Conservation (phyloP, 2,888 invertebrate genomes). For the Apamea sordens region DNA sequence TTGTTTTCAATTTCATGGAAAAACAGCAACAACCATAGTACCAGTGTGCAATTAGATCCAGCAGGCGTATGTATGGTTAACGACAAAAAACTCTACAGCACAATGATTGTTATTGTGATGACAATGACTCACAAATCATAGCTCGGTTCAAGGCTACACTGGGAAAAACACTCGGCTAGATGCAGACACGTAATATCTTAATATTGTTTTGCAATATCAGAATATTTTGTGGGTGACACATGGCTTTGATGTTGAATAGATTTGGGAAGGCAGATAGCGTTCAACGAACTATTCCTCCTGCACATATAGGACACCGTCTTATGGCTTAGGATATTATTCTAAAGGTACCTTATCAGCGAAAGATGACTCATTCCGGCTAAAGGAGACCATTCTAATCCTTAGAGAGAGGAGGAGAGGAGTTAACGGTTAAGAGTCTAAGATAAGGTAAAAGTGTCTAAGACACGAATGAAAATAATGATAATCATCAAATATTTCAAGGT, state of each 20-base stretch:
- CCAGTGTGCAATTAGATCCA: constrained; percentile 40
- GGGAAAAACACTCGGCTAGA: constrained; percentile 33
- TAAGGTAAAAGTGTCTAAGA: neutral
- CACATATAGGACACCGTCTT: neutral
- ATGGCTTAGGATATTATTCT: too few relatives aligned
- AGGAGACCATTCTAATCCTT: neutral
- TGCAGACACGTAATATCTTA: constrained; percentile 2
- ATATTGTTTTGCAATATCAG: constrained; percentile 10
- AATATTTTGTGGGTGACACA: neutral
- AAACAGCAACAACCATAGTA: neutral
- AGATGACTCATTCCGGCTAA: neutral
- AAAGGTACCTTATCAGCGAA: too few relatives aligned
- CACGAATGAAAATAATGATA: neutral
- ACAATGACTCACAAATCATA: constrained; percentile 60
- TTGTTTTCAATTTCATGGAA: neutral
- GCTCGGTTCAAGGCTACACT: constrained; percentile 48
- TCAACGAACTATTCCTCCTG: neutral
- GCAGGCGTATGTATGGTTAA: constrained; percentile 23
- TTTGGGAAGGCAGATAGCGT: neutral
- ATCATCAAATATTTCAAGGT: neutral
- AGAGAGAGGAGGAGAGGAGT: neutral
- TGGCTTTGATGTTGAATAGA: neutral
- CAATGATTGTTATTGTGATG: constrained; percentile 45
- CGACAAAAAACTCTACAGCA: constrained; percentile 28
- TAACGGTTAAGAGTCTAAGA: neutral